These are phyloP conservation scores for Leptinotarsa haldemani DNA, from an alignment of 2,888 invertebrate genomes.

Conservation along the genomic window DNA sequence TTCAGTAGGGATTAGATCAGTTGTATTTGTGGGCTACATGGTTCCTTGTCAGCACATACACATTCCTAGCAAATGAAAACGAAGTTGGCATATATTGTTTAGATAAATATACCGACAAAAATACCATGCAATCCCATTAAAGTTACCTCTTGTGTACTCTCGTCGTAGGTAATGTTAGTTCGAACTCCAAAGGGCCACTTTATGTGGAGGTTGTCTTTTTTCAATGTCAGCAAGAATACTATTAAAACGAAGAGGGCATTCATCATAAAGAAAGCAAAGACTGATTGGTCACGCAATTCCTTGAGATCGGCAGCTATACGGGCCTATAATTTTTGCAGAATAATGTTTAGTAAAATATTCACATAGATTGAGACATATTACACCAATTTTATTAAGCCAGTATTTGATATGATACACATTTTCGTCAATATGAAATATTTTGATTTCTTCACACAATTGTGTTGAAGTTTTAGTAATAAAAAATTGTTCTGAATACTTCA, in stretches of 20 bases:
- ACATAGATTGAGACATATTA: no score
- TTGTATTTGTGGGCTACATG: constrained; percentile 66
- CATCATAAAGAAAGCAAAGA: constrained; percentile 98
- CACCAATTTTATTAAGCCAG: no score
- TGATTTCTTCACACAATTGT: no score
- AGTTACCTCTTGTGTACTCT: constrained; percentile 91
- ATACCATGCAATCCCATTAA: constrained; percentile 58
- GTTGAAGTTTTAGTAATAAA: not conserved
- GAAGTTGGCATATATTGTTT: not conserved
- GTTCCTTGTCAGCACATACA: constrained; percentile 55
- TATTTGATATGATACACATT: not conserved
- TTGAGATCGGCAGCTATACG: constrained; percentile 91
- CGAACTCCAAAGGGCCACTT: constrained; percentile 97
- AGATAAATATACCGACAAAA: constrained; percentile 38
- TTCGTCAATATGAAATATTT: no score
- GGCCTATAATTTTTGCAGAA: constrained; percentile 74
- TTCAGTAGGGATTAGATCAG: constrained; percentile 69
- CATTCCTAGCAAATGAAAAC: constrained; percentile 10
- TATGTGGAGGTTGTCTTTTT: constrained; percentile 95
- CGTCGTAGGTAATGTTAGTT: constrained; percentile 92
- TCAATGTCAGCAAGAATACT: constrained; percentile 97
- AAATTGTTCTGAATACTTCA: no score
- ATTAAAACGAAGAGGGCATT: constrained; percentile 99
- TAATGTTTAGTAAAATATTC: constrained; percentile 14
- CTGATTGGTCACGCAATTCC: constrained; percentile 94